A percentile compares a stretch with the other conserved stretches of the same genome.
These are phyloP conservation scores for Hyles vespertilio DNA, from an alignment of 1,140 invertebrate species.

Conservation along the genomic window DNA sequence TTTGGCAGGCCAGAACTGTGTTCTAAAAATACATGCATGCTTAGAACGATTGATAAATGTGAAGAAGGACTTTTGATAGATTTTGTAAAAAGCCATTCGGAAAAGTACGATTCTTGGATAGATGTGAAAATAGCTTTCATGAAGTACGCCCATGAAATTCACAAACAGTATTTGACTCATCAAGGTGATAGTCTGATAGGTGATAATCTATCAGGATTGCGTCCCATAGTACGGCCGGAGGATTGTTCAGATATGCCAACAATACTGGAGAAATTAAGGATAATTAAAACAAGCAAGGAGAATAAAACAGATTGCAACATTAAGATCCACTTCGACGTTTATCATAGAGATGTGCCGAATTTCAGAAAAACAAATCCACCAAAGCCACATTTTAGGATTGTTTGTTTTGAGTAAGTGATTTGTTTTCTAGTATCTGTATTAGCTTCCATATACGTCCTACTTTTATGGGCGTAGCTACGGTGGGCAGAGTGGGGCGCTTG, in stretches of 20 bases:
- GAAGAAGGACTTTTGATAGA: constrained; percentile 46
- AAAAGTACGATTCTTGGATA: constrained; percentile 44
- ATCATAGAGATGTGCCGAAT: constrained; percentile 59
- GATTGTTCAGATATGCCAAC: constrained; percentile 48
- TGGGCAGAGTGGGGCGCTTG: too few species aligned
- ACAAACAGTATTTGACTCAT: constrained; percentile 31
- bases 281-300: constrained; percentile 40
- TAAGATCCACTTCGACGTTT: constrained; percentile 63
- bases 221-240: constrained; percentile 46
- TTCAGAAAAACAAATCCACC: constrained; percentile 59
- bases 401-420: constrained; percentile 58
- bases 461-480: too few species aligned
- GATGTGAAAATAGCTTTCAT: constrained; percentile 52
- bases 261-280: constrained; percentile 54
- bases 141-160: constrained; percentile 45
- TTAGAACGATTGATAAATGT: constrained; percentile 22
- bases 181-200: constrained; percentile 2
- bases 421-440: too few species aligned
- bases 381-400: constrained; percentile 56
- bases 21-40: constrained; percentile 14
- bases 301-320: constrained; percentile 30
- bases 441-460: too few species aligned
- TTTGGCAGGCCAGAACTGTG: constrained; percentile 53
- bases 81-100: constrained; percentile 40
- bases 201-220: constrained; percentile 19